These are phyloP conservation scores for Toxonevra muliebris DNA, from an alignment of 2,888 invertebrate genomes.

Conservation along the genomic window DNA sequence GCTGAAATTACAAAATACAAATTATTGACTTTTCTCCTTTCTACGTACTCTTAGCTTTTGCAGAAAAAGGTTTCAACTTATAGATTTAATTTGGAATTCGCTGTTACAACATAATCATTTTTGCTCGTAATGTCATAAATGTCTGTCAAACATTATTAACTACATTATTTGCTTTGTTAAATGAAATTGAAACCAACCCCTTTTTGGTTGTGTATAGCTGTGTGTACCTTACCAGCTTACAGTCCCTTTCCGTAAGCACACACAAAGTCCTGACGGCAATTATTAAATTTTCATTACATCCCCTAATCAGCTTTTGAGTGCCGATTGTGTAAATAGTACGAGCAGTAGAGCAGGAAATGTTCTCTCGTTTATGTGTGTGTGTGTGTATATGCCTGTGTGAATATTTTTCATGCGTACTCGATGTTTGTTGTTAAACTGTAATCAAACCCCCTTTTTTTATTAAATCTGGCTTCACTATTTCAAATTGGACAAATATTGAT, in stretches of 20 bases:
- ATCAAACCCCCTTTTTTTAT: constrained; percentile 35
- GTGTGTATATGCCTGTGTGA: constrained; percentile 22
- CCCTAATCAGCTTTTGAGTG: constrained; percentile 60
- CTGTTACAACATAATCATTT: constrained; percentile 56
- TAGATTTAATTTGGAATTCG: background rate
- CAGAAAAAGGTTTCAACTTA: too few relatives aligned
- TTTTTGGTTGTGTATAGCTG: constrained; percentile 34
- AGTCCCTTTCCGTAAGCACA: constrained; percentile 5
- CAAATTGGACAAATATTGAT: constrained; percentile 40
- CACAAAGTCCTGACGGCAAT: constrained; percentile 46
- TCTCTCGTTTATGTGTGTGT: background rate
- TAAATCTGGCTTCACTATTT: constrained; percentile 34
- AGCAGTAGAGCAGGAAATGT: constrained; percentile 12
- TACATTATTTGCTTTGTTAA: constrained; percentile 52
- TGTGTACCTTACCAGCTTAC: background rate
- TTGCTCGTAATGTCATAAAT: constrained; percentile 55
- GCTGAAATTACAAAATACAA: too few relatives aligned
- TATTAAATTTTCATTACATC: constrained; percentile 63
- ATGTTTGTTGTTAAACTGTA: constrained; percentile 43
- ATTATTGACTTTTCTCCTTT: too few relatives aligned
- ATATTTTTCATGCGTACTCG: constrained; percentile 30
- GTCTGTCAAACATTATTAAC: constrained; percentile 56
- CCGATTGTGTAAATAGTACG: constrained; percentile 49
- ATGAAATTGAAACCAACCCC: constrained; percentile 62
- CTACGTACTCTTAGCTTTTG: too few relatives aligned